A percentile compares a stretch with the other conserved stretches of the same genome.
Evolutionary conservation across 2,797 vertebrate species (phyloP).

Genomic region (Semotilus atromaculatus): DNA sequence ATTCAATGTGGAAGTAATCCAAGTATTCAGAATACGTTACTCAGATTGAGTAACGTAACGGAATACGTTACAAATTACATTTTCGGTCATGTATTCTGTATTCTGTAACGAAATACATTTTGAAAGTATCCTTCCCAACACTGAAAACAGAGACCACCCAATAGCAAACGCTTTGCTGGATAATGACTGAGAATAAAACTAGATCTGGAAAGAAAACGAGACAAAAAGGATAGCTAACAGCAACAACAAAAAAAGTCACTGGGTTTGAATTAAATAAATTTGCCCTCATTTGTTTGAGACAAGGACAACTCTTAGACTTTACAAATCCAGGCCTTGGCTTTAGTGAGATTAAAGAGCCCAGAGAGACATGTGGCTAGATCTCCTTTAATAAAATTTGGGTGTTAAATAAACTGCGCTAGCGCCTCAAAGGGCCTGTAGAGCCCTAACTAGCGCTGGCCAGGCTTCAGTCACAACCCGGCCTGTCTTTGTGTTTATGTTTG

Average conservation of each 20-base stretch:
- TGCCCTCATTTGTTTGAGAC: constrained; percentile 32
- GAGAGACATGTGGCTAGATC: constrained; percentile 52
- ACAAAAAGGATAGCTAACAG: background rate
- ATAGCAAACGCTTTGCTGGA: background rate
- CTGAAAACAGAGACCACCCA: background rate
- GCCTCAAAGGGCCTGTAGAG: constrained; percentile 60
- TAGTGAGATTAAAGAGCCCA: constrained; percentile 49
- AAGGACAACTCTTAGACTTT: constrained; percentile 26
- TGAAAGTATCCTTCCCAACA: too few species aligned
- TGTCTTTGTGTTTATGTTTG: constrained; percentile 73
- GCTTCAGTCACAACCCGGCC: constrained; percentile 70
- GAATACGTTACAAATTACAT: too few species aligned
- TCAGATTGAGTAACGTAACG: too few species aligned
- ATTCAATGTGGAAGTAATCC: too few species aligned
- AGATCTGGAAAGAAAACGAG: background rate
- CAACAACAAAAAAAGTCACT: background rate
- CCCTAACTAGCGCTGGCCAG: constrained; percentile 66
- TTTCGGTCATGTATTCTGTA: too few species aligned
- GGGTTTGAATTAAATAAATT: constrained; percentile 32
- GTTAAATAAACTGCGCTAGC: constrained; percentile 58
- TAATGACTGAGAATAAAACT: background rate
- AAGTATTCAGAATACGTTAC: too few species aligned
- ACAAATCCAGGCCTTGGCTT: constrained; percentile 42
- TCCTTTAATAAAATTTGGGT: constrained; percentile 60
- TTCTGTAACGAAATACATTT: too few species aligned